Base-by-base conservation (phyloP, 1,140 invertebrate genomes). In the Zaprionus lachaisei region DNA sequence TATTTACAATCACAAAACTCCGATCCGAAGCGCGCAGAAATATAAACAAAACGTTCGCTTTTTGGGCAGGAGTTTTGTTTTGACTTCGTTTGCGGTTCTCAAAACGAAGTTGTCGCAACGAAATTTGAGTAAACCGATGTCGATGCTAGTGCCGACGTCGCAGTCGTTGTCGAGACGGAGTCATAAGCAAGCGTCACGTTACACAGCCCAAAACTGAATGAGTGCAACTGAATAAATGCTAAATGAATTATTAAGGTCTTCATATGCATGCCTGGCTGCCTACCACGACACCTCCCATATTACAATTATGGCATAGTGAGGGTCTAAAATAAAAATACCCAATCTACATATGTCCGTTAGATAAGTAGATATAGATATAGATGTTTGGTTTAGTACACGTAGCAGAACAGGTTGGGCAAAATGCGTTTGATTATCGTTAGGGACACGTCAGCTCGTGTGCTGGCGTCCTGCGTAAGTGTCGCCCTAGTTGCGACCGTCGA, bases 391-490 rank as follows among this genome's bases (percentile, higher is more conserved):
- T 31, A 41, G 63, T 57, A 73, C 63, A 66, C 66, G 51, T 63
- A 71, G 22, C 22, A 61, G 11, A 24, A 60, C 31, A 41, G 31
- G 34, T 28, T 22, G 24, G 15, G 38, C 38, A 38, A 75, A 57
- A 15, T 11, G 17, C 20, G 61, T 15, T 66, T 51, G 31, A 0
- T 58, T 26, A 62, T 11, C 38, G 49, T 26, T 74, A 74, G 49
- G 76, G 76, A 78, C 76, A 78, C 76, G 76, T 78, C 76, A 78
- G 71, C 31, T 34, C 65, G 22, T 15, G 61, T 44, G 47, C 49
- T 63, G 1, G 34, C 20, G 49, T 61, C 17, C 37, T 37, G 7
- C 5, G n/a, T 44, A 44, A 66, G 49, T 51, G 44, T 61, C 47
- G 49, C 20, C 26, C 68, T 17, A 64, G 15, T 57, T 34, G n/a